phyloP scores from a whole-genome alignment of 2,888 invertebrate species.

The Phaedon cochleariae region DNA sequence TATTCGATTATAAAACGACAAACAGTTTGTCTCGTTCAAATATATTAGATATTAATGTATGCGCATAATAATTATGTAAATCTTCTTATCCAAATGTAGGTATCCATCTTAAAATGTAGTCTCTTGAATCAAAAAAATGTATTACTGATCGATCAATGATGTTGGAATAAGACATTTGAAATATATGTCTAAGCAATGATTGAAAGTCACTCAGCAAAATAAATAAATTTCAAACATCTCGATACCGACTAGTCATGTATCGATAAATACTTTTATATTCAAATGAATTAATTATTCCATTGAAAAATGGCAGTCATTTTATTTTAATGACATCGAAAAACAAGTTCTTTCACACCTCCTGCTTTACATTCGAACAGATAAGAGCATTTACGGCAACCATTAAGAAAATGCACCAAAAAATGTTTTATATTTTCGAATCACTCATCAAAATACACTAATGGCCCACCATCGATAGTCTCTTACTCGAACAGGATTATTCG shows the following conservation, averaged over 20 bases:
- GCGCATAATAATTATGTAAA: too few species aligned
- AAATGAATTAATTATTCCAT: constrained; percentile 56
- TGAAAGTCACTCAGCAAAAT: constrained; percentile 47
- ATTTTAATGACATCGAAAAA: constrained; percentile 52
- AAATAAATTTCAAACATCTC: constrained; percentile 44
- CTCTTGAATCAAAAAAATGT: too few species aligned
- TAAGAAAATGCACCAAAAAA: constrained; percentile 44
- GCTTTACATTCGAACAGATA: constrained; percentile 47
- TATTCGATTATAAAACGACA: too few species aligned
- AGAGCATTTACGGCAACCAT: constrained; percentile 45
- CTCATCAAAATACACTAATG: constrained; percentile 41
- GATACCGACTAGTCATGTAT: constrained; percentile 47
- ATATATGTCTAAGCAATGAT: constrained; percentile 36
- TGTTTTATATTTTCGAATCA: constrained; percentile 38
- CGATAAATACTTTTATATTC: constrained; percentile 56
- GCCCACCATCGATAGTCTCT: constrained; percentile 28
- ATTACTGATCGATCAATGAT: too few species aligned
- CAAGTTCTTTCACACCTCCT: constrained; percentile 55
- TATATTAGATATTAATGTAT: too few species aligned
- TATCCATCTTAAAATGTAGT: too few species aligned
- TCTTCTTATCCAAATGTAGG: too few species aligned
- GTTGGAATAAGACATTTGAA: too few species aligned
- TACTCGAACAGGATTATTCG: not conserved
- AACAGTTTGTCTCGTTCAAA: too few species aligned
- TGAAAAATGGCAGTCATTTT: constrained; percentile 55